Evolutionary conservation across 2,888 invertebrate genomes (phyloP), one percentile per base, ranked within the genome.

Genomic region (Tupiocoris notatus): DNA sequence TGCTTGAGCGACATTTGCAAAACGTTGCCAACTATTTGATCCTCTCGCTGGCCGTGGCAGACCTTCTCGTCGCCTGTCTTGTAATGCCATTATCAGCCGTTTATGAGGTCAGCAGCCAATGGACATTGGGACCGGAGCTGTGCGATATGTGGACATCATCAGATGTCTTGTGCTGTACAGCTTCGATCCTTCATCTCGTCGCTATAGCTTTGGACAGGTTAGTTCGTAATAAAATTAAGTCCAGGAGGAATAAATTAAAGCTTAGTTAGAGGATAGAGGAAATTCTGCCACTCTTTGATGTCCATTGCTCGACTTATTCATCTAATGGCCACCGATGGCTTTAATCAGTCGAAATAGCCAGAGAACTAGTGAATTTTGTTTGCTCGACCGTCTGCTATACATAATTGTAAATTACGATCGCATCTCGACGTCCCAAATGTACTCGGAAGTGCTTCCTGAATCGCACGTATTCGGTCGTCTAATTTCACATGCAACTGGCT

Each of bases 141-240:
- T 95, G 96, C 85, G 95, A 96, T 85, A 92, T 95, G 89, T 96
- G 94, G 95, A 94, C 95, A 54, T 92, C 92, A 54, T 92, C 92
- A 77, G 96, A 96, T 84, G 95, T 96, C 20, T 88, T 96, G 17
- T 95, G 95, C 85, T 96, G 96, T 85, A 92, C 92, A 24, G 92
- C 92, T 59, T 92, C 92, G 73, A 92, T 92, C 81, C 86, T 92
- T 77, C 92, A 93, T 85, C 88, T 93, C 70, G 92, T 93, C 77
- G 92, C 92, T 80, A 92, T 93, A 81, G 92, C 92, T 78, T 86
- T 92, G 77, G 93, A 93, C 86, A 90, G 93, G 92, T 92, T 83
- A 84, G 78, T n/a, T n/a, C n/a, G n/a, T n/a, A n/a, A n/a, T n/a
- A n/a, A n/a, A n/a, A n/a, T n/a, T n/a, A n/a, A n/a, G n/a, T n/a